Base-by-base conservation (phyloP, 2,888 invertebrate species). In the Fragum whitleyi region DNA sequence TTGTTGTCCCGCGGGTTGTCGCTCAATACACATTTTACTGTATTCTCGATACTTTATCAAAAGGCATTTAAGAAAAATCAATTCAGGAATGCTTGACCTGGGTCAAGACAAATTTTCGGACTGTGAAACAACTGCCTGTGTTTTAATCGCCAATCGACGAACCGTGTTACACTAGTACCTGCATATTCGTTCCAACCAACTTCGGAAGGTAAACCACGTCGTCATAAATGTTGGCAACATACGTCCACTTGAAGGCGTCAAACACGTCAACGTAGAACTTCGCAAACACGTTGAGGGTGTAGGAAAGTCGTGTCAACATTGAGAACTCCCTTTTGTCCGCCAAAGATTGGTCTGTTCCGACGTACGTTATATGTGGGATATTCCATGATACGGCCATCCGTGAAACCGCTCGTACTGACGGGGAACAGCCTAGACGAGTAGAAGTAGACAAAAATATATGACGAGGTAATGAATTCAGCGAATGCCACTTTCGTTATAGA, bases 311-410 rank as follows among this genome's bases (percentile, higher is more conserved):
- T 1, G 91, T 88, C 11, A 90, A 72, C 36, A 87, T 81, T 9
- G 86, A 86, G 77, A 83, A 90, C 55, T 86, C 70, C 0, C 28
- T 62, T 75, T 90, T 90, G 84, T 89, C 79, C 3, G 78, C 85
- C n/a, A 89, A 72, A 9, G 67, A 83, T 61, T 77, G 86, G 16
- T 78, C 81, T 11, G 83, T 87, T 19, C 86, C 88, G 0, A 86
- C 81, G 6, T 88, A 87, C 16, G 87, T 89, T 62, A 89, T 83
- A 53, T 88, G 74, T 5, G 88, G 87, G 19, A 89, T 70, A 70
- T 89, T 86, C 88, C 87, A 87, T 9, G 80, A 65, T 32, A 84
- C 82, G 26, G 86, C 86, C 87, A 89, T 83, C 68, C 86, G 81
- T 1, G 82, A 82, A 28, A 88, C 71, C 11, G 80, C 79, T 68